A percentile compares a stretch with the other conserved stretches of the same genome.
phyloP scores from a whole-genome alignment of 2,113 vertebrate species.

The Clarias magur region DNA sequence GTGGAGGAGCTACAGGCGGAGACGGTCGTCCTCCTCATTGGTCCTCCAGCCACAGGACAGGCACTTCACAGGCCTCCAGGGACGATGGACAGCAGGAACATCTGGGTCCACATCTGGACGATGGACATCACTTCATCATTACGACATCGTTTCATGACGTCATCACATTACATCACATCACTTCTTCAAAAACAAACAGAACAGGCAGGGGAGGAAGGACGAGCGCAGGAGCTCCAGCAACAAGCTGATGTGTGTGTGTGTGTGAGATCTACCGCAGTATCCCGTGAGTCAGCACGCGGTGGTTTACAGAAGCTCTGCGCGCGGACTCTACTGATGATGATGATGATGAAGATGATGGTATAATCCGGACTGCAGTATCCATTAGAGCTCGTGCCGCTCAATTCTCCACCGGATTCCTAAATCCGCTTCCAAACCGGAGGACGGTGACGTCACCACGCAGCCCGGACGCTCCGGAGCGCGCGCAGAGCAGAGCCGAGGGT shows the following conservation, averaged over 20 bases:
- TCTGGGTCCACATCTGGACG: neutral
- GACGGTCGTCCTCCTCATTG: neutral
- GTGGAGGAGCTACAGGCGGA: neutral
- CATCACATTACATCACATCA: neutral
- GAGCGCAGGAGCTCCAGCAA: neutral
- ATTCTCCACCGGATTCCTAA: neutral
- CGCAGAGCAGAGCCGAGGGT: neutral
- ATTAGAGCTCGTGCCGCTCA: neutral
- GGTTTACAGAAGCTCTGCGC: constrained; percentile 15
- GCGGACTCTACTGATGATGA: neutral
- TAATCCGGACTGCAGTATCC: neutral
- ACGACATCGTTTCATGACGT: neutral
- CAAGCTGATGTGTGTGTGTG: constrained; percentile 1
- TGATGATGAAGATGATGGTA: neutral
- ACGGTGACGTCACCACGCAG: constrained; percentile 12
- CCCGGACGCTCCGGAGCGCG: neutral
- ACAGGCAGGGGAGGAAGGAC: neutral
- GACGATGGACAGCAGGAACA: neutral
- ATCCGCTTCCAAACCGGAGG: neutral
- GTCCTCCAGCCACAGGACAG: constrained; percentile 8
- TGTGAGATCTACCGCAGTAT: constrained; percentile 4
- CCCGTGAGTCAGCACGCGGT: constrained; percentile 21
- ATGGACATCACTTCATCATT: neutral
- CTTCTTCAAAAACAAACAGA: neutral
- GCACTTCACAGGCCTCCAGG: neutral